Base-by-base conservation (phyloP, 2,888 invertebrate species). In the Andrena flavipes region DNA sequence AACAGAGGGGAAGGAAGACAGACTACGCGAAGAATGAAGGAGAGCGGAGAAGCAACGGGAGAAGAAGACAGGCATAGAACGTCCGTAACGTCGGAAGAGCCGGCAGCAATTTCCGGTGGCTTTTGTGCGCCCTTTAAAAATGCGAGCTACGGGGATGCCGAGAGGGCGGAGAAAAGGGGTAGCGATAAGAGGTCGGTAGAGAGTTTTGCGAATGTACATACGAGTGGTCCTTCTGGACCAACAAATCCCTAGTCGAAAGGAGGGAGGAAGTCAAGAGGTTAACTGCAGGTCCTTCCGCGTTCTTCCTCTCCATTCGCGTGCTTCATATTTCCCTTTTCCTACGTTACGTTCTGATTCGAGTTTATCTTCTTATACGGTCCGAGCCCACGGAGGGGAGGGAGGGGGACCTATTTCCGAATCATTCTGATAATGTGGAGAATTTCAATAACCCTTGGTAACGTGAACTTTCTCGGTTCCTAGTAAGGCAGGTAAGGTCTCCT, bases 51-150 rank as follows among this genome's bases (percentile, higher is more conserved):
- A 33, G 69, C n/a, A 42, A 54, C 26, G 64, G 48, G 65, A 69
- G 70, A 83, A 68, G 68, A 72, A 81, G 84, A 83, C 78, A 82
- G 84, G 71, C 76, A 77, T 74, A 80, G 82, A 84, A 85, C 76
- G 85, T 85, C 84, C 88, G 87, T 86, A 89, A 87, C 86, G 84
- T 85, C 86, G 87, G 88, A 88, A 89, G 89, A 91, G 88, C 91
- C 88, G 86, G 87, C 87, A 88, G 91, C 91, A 92, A 92, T 92
- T 91, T 92, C 91, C 91, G 91, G 88, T 89, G 87, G 90, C 91
- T 90, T 91, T 92, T 91, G 90, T 91, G 76, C 87, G 84, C 86
- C 86, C 88, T 88, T 89, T 90, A 87, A 89, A 90, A 91, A 88
- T 88, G 88, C 88, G 85, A 87, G 82, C 86, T 82, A 83, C 75